Conservation (phyloP, 2,797 vertebrate genomes). For the Ambastaia sidthimunki region DNA sequence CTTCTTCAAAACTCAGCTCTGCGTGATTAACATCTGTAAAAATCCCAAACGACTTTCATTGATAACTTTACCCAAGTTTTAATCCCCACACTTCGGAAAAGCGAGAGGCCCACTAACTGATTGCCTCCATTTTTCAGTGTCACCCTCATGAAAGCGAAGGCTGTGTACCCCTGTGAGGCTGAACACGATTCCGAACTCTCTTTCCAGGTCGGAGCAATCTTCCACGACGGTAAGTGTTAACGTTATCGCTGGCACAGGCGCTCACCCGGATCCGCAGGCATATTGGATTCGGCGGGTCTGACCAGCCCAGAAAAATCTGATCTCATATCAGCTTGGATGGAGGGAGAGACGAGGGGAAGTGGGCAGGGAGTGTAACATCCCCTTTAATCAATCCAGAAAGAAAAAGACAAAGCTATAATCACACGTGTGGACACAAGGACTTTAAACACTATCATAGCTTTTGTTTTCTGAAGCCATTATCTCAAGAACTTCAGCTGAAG, state of each 20-base stretch:
- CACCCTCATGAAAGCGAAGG: constrained; percentile 87
- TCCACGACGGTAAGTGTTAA: constrained; percentile 93
- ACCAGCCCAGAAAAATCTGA: constrained; percentile 70
- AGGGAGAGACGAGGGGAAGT: constrained; percentile 58
- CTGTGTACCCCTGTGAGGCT: constrained; percentile 94
- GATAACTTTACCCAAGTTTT: constrained; percentile 30
- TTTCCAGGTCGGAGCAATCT: constrained; percentile 94
- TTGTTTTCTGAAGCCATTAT: constrained; percentile 52
- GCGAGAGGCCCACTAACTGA: constrained; percentile 72
- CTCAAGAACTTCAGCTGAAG: background rate
- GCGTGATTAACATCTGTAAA: too few relatives aligned
- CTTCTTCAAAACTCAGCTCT: constrained; percentile 3
- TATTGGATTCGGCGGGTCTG: constrained; percentile 76
- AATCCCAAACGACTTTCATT: constrained; percentile 18
- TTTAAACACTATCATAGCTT: constrained; percentile 58
- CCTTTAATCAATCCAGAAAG: constrained; percentile 66
- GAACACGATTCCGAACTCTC: constrained; percentile 97
- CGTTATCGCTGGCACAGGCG: constrained; percentile 73
- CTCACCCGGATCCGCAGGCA: constrained; percentile 66
- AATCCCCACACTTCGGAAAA: constrained; percentile 31
- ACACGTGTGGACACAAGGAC: constrained; percentile 71
- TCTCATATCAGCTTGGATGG: constrained; percentile 67
- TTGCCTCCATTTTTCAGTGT: constrained; percentile 83
- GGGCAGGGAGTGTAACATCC: constrained; percentile 54
- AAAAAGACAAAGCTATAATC: constrained; percentile 71